Conservation (phyloP, 2,113 vertebrate genomes). For the Scomber scombrus region DNA sequence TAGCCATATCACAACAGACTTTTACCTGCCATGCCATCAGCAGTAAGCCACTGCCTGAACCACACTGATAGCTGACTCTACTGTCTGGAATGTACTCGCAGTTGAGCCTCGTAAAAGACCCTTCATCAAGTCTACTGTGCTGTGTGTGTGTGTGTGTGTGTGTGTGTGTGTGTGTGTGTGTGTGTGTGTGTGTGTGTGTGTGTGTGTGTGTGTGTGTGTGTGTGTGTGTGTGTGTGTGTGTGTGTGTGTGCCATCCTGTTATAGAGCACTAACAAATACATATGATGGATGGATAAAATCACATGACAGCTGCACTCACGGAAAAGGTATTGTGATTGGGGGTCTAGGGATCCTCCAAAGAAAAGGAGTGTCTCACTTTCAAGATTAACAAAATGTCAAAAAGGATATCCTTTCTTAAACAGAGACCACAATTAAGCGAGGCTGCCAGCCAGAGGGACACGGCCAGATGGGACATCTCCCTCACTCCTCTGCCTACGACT, state of each 20-base stretch:
- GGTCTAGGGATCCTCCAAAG: constrained; percentile 77
- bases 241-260: constrained; percentile 55
- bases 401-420: constrained; percentile 84
- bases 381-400: constrained; percentile 80
- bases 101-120: constrained; percentile 31
- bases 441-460: constrained; percentile 46
- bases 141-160: constrained; percentile 21
- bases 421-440: constrained; percentile 61
- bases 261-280: constrained; percentile 60
- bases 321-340: constrained; percentile 77
- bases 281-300: constrained; percentile 78
- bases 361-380: constrained; percentile 75
- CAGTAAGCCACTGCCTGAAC: constrained; percentile 31
- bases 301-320: constrained; percentile 64
- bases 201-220: background rate
- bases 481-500: constrained; percentile 38
- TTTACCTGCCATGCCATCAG: constrained; percentile 62
- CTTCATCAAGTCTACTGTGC: constrained; percentile 26
- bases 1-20: constrained; percentile 44
- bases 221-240: constrained; percentile 24
- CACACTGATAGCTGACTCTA: constrained; percentile 26
- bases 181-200: constrained; percentile 27
- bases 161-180: constrained; percentile 12
- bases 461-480: constrained; percentile 66
- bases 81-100: constrained; percentile 48